Conservation (phyloP, 2,797 vertebrate species). For the Percopsis omiscomaycus region DNA sequence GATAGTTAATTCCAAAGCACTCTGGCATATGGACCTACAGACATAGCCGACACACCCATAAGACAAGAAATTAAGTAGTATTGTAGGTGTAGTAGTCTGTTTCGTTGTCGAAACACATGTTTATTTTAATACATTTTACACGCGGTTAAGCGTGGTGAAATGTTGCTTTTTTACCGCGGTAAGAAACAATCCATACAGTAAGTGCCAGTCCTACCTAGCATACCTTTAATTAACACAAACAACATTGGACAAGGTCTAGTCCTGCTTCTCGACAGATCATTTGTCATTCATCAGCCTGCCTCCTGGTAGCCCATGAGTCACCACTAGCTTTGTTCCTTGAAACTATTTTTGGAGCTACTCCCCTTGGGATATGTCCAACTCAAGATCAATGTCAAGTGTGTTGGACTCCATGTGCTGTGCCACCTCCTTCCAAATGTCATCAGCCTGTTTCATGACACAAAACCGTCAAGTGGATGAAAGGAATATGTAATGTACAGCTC, state of each 20-base stretch:
- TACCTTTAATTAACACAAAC: too few species aligned
- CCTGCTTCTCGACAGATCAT: constrained; percentile 30
- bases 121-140: too few species aligned
- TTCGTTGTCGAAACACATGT: too few species aligned
- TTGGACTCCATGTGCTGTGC: constrained; percentile 15
- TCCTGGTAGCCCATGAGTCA: constrained; percentile 44
- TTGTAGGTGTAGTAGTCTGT: too few species aligned
- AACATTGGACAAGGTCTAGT: background rate
- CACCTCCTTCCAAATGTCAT: constrained; percentile 7
- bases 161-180: constrained; percentile 11
- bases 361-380: constrained; percentile 40
- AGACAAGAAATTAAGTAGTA: too few species aligned
- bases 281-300: constrained; percentile 28
- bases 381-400: constrained; percentile 51
- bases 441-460: constrained; percentile 21
- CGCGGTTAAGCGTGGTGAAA: constrained; percentile 5
- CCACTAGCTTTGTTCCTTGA: constrained; percentile 33
- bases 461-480: constrained; percentile 17
- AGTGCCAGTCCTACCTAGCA: too few species aligned
- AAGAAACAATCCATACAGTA: too few species aligned
- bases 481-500: background rate
- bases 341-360: constrained; percentile 53
- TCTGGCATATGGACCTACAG: too few species aligned
- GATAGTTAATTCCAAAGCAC: too few species aligned
- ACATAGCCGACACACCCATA: too few species aligned